Percentiles rank a stretch among this genome's conserved stretches.
Conservation (phyloP, 2,113 vertebrate genomes). For the Nannospalax galili region DNA sequence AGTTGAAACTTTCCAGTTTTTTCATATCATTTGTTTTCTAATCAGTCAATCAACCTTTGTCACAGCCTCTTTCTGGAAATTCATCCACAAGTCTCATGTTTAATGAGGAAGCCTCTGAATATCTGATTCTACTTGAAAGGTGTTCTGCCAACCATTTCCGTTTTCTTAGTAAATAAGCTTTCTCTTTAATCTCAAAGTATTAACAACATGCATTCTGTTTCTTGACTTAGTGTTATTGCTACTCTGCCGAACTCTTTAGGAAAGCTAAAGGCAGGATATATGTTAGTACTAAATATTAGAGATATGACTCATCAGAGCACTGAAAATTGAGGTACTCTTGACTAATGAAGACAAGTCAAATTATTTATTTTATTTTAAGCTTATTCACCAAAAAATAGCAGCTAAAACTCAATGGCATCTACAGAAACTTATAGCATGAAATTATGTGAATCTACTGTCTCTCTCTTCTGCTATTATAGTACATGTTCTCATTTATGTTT, state of each 20-base stretch:
- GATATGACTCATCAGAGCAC: background rate
- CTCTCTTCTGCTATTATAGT: background rate
- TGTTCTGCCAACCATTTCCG: rapidly evolving
- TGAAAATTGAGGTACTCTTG: background rate
- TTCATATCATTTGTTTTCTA: background rate
- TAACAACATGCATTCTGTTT: background rate
- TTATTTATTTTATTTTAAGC: background rate
- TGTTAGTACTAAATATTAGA: background rate
- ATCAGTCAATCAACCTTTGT: background rate
- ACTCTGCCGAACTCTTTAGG: background rate
- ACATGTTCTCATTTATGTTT: background rate
- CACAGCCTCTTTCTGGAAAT: background rate
- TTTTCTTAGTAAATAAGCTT: background rate
- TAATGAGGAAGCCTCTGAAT: background rate
- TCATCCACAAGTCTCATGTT: background rate
- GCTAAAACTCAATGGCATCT: background rate
- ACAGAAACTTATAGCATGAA: background rate
- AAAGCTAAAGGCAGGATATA: background rate
- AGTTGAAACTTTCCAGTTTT: background rate
- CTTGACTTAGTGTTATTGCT: background rate
- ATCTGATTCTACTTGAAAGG: background rate
- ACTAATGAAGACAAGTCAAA: background rate
- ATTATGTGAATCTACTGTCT: background rate
- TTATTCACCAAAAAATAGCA: constrained; percentile 1
- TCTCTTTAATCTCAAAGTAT: background rate